These are phyloP conservation scores for Podargus strigoides DNA, from an alignment of 2,797 vertebrate genomes.

Conservation along the genomic window DNA sequence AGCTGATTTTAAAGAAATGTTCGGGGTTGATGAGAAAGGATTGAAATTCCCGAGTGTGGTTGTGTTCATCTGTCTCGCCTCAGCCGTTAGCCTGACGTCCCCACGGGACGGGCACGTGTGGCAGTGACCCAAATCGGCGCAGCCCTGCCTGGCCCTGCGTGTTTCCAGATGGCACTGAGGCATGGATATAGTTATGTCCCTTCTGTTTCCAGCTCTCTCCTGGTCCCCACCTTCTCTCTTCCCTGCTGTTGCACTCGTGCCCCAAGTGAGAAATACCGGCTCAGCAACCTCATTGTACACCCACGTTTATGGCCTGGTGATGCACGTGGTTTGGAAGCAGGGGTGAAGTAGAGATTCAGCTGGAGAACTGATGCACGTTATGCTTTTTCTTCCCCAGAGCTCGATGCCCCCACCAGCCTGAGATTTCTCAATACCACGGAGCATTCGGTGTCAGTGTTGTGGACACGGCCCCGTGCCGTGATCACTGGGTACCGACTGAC, in stretches of 20 bases:
- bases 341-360: neutral
- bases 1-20: neutral
- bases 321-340: accelerated
- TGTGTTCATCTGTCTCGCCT: neutral
- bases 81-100: neutral
- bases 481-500: constrained; percentile 86
- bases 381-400: constrained; percentile 71
- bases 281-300: neutral
- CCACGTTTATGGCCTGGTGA: accelerated
- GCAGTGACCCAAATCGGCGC: accelerated
- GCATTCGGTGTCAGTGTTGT: constrained; percentile 81
- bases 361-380: neutral
- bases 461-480: constrained; percentile 82
- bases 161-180: neutral
- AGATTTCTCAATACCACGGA: constrained; percentile 82
- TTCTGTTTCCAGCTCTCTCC: neutral
- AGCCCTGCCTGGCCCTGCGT: neutral
- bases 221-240: neutral
- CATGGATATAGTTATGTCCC: neutral
- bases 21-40: neutral
- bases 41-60: neutral
- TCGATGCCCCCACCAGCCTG: constrained; percentile 86
- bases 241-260: accelerated
- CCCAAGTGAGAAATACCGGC: neutral
- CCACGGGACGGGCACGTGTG: neutral